Base-by-base conservation (phyloP, 2,797 vertebrate species). In the Lophura swinhoii region DNA sequence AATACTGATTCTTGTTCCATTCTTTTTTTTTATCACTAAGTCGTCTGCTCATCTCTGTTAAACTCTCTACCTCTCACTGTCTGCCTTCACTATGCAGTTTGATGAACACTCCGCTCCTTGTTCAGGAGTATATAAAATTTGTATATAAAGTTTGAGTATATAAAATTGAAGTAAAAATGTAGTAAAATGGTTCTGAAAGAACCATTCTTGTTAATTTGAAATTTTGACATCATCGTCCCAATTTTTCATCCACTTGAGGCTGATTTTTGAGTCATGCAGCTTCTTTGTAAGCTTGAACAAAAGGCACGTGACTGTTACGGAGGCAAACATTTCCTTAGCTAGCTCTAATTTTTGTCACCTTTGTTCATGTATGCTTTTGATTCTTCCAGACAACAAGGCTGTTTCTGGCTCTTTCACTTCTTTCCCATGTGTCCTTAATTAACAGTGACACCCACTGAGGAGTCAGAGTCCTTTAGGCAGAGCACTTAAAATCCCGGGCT, bases 341-440 rank as follows among this genome's bases (percentile, higher is more conserved):
- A 39, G 67, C 75, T 84, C 66, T 9, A 10, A 37, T 91, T 94
- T 95, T 87, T 96, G 72, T 95, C 85, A 95, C 87, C 84, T 82
- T 31, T 94, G 72, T 94, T 79, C 62, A 21, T 95, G 69, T 69
- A 87, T 72, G 84, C 82, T 93, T 87, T n/a, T 87, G 90, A 64
- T 85, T 91, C 91, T 94, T 91, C 88, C 88, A 94, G 93, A 91
- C 69, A 87, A 58, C 62, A 90, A 83, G 75, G 75, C 86, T 88
- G 72, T 62, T 91, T 93, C 93, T 95, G 84, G 84, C 93, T 94
- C n/a, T 84, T 85, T 87, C 59, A 76, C 79, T 95, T 94, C 91
- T 78, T 93, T 87, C 85, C 86, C 90, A 89, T 87, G 69, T 95
- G 91, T 94, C 74, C 37, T 91, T 95, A 91, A 94, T 95, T 96